Percentiles rank a stretch among this genome's conserved stretches.
These are phyloP conservation scores for Drosophila anomelani DNA, from an alignment of 2,888 invertebrate species.

Conservation along the genomic window DNA sequence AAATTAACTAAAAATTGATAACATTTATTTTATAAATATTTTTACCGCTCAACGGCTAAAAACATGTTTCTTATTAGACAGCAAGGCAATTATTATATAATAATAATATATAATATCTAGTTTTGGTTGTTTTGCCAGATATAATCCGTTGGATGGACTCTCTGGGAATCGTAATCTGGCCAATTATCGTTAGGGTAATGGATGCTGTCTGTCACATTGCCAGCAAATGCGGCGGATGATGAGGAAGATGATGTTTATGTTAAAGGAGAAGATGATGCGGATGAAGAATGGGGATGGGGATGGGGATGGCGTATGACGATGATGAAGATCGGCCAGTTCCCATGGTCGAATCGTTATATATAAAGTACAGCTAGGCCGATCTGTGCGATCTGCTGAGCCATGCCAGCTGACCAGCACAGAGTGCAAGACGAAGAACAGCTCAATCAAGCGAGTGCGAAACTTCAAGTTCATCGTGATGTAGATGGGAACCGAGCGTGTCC, in stretches of 20 bases:
- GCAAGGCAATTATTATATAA: background rate
- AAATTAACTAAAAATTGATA: no score
- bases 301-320: background rate
- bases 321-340: slow-evolving; percentile 54
- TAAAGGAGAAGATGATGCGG: slow-evolving; percentile 14
- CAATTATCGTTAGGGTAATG: slow-evolving; percentile 48
- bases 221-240: slow-evolving; percentile 36
- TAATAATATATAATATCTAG: background rate
- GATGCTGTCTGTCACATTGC: slow-evolving; percentile 50
- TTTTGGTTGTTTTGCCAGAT: background rate
- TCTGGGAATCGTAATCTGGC: slow-evolving; percentile 13
- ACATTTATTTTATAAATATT: background rate
- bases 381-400: slow-evolving; percentile 61
- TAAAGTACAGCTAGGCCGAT: slow-evolving; percentile 72
- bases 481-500: slow-evolving; percentile 69
- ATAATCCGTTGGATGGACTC: slow-evolving; percentile 4
- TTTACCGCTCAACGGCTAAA: background rate
- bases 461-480: slow-evolving; percentile 35
- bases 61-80: background rate
- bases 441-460: slow-evolving; percentile 72
- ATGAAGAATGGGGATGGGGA: background rate
- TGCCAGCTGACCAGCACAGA: slow-evolving; percentile 40
- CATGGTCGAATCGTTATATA: slow-evolving; percentile 65
- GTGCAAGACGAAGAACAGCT: slow-evolving; percentile 66
- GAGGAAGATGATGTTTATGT: slow-evolving; percentile 46